Conservation (phyloP, 2,888 invertebrate genomes). For the Heliconius ismenius region DNA sequence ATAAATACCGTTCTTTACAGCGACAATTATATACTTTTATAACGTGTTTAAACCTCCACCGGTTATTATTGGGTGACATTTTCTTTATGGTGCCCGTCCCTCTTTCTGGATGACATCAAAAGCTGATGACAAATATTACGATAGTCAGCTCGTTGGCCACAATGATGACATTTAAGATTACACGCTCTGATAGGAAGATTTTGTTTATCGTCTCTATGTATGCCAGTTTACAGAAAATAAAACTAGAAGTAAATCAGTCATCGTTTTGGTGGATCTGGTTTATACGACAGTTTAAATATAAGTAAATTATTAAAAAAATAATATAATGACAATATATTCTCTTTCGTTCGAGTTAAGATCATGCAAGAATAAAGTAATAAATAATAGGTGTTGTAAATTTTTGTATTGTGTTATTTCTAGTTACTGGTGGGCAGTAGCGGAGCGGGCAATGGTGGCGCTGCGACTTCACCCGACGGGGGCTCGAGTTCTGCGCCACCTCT, state of each 20-base stretch:
- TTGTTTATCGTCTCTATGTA: slow-evolving; percentile 22
- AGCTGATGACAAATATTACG: slow-evolving; percentile 40
- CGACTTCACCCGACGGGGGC: slow-evolving; percentile 86
- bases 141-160: slow-evolving; percentile 31
- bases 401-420: slow-evolving; percentile 68
- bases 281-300: not conserved
- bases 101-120: slow-evolving; percentile 41
- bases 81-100: slow-evolving; percentile 28
- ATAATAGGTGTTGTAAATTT: not conserved
- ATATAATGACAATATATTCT: not conserved
- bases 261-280: not conserved
- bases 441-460: slow-evolving; percentile 87
- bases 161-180: slow-evolving; percentile 39
- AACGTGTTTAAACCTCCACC: slow-evolving; percentile 43
- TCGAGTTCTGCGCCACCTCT: slow-evolving; percentile 89
- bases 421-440: slow-evolving; percentile 88
- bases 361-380: not conserved
- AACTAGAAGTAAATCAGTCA: slow-evolving; percentile 12
- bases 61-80: slow-evolving; percentile 31
- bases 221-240: slow-evolving; percentile 20
- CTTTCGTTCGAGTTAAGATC: not conserved
- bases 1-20: slow-evolving; percentile 42
- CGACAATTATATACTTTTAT: slow-evolving; percentile 45
- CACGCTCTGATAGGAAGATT: slow-evolving; percentile 20
- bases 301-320: not conserved